Conservation (phyloP, 2,888 invertebrate species). For the Trichopoda pennipes region DNA sequence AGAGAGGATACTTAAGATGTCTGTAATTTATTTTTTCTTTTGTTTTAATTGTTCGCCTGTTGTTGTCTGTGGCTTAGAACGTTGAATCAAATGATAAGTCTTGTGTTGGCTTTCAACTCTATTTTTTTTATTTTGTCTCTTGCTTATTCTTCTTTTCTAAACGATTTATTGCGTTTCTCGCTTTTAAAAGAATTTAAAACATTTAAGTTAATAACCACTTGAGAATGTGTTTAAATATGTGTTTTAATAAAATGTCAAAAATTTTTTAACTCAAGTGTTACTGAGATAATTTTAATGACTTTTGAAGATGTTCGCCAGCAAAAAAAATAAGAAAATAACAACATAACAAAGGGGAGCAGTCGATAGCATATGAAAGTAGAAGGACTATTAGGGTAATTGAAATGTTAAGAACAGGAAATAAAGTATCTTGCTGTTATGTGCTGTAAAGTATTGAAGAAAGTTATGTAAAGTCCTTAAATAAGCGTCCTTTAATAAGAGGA, state of each 20-base stretch:
- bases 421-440: neutral
- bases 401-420: neutral
- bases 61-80: slow-evolving; percentile 23
- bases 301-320: slow-evolving; percentile 15
- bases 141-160: neutral
- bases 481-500: too few species aligned
- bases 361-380: neutral
- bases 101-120: slow-evolving; percentile 5
- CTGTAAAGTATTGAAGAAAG: neutral
- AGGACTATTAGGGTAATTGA: neutral
- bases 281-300: slow-evolving; percentile 58
- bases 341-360: neutral
- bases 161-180: slow-evolving; percentile 12
- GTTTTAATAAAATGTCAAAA: slow-evolving; percentile 61
- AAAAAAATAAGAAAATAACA: neutral
- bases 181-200: slow-evolving; percentile 72
- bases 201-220: slow-evolving; percentile 75
- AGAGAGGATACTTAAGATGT: slow-evolving; percentile 39
- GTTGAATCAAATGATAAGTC: neutral
- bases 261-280: slow-evolving; percentile 57
- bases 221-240: slow-evolving; percentile 46
- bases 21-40: slow-evolving; percentile 26
- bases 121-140: neutral
- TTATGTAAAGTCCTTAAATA: too few species aligned
- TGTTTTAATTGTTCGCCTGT: slow-evolving; percentile 47